These are phyloP conservation scores for Drosophila malerkotliana DNA, from an alignment of 1,140 invertebrate species.

Conservation along the genomic window DNA sequence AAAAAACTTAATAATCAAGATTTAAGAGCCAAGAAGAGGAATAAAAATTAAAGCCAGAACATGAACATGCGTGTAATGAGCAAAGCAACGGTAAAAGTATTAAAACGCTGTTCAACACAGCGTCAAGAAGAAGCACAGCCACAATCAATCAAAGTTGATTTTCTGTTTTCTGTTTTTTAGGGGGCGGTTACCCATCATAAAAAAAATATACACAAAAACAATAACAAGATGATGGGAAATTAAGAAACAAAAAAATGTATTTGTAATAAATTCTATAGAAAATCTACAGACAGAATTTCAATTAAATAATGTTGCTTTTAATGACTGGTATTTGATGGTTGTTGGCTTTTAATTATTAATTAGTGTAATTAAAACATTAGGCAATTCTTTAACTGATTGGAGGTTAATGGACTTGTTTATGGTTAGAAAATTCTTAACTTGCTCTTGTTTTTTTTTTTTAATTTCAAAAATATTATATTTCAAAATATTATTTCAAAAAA, in stretches of 20 bases:
- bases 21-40: constrained; percentile 8
- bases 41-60: constrained; percentile 45
- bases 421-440: too few relatives aligned
- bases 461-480: too few relatives aligned
- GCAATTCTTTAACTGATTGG: too few relatives aligned
- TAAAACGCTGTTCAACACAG: constrained; percentile 22
- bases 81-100: constrained; percentile 66
- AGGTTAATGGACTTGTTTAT: too few relatives aligned
- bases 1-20: constrained; percentile 25
- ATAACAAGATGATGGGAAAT: neutral
- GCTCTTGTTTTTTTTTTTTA: too few relatives aligned
- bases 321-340: neutral
- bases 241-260: neutral
- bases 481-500: too few relatives aligned
- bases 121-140: constrained; percentile 10
- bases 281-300: neutral
- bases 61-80: constrained; percentile 68
- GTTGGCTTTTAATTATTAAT: neutral
- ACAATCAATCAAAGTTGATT: constrained; percentile 27
- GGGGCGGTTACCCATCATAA: constrained; percentile 13
- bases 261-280: neutral
- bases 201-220: constrained; percentile 4
- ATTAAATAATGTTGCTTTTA: neutral
- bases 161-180: neutral
- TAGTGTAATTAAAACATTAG: neutral